A percentile compares a stretch with the other conserved stretches of the same genome.
Evolutionary conservation across 2,113 vertebrate species (phyloP).

Genomic region (Desmodus rotundus): DNA sequence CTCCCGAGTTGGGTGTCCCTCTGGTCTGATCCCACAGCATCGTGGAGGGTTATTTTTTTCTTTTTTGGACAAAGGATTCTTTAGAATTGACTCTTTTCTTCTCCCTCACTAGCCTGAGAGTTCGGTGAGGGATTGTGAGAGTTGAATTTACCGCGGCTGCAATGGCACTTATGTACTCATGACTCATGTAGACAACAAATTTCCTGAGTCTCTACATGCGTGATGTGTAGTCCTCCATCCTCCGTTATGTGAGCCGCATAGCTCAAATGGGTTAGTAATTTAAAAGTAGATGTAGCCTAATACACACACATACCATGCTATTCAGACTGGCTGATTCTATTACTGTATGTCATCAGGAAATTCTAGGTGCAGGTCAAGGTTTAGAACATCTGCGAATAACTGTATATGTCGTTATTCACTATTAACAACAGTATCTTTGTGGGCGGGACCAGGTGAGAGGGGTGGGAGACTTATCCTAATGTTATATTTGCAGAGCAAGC

Average conservation of each 20-base stretch:
- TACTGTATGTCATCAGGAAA: background rate
- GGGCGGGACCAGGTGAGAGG: background rate
- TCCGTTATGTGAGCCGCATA: background rate
- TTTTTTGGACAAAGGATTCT: background rate
- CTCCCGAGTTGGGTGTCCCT: background rate
- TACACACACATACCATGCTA: background rate
- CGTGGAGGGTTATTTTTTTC: background rate
- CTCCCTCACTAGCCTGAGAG: too few relatives aligned
- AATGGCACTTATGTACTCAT: background rate
- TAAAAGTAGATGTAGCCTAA: conserved; percentile 45
- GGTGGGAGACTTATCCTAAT: background rate
- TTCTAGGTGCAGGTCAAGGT: conserved; percentile 29
- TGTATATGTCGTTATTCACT: background rate
- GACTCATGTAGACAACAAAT: background rate
- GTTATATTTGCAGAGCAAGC: background rate
- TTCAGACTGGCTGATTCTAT: background rate
- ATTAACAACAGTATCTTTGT: background rate
- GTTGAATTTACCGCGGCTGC: background rate
- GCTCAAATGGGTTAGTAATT: conserved; percentile 16
- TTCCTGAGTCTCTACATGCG: background rate
- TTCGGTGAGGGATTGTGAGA: background rate
- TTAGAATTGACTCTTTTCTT: background rate
- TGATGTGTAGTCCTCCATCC: background rate
- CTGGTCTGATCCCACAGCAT: background rate
- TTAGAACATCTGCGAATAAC: background rate